Percentiles rank a stretch among this genome's conserved stretches.
Conservation (phyloP, 2,888 invertebrate genomes). For the Drosophila villosipedis region DNA sequence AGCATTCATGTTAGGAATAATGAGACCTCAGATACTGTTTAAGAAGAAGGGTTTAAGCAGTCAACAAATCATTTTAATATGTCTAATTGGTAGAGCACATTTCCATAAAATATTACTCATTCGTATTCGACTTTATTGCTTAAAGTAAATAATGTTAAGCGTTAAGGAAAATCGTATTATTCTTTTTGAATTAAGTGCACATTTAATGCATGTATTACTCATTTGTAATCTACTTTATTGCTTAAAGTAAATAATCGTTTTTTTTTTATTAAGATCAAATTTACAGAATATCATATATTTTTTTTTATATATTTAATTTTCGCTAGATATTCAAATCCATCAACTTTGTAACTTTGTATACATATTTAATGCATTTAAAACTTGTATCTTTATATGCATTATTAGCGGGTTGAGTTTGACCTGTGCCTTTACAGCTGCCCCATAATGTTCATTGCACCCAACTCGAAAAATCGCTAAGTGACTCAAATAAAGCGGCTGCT, state of each 20-base stretch:
- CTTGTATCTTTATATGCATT: not conserved
- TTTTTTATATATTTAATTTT: not conserved
- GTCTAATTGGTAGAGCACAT: not conserved
- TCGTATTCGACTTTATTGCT: not conserved
- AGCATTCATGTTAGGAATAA: not conserved
- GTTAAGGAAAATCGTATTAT: not conserved
- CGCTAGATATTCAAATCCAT: not conserved
- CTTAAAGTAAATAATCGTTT: not conserved
- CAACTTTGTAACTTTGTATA: not conserved
- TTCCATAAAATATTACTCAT: not conserved
- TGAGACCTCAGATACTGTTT: not conserved
- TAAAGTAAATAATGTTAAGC: not conserved
- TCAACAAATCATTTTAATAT: not conserved
- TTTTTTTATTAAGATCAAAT: no score
- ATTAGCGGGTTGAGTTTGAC: slow-evolving; percentile 7
- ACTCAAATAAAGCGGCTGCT: slow-evolving; percentile 22
- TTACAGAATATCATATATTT: not conserved
- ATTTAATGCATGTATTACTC: not conserved
- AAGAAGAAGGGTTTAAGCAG: not conserved
- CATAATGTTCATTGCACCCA: slow-evolving; percentile 38
- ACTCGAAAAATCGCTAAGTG: not conserved
- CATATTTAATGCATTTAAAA: not conserved
- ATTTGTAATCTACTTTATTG: not conserved
- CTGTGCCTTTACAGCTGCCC: slow-evolving; percentile 4
- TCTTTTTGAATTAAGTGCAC: not conserved